Evolutionary conservation across 1,140 invertebrate genomes (phyloP).

Genomic region (Lineus longissimus): DNA sequence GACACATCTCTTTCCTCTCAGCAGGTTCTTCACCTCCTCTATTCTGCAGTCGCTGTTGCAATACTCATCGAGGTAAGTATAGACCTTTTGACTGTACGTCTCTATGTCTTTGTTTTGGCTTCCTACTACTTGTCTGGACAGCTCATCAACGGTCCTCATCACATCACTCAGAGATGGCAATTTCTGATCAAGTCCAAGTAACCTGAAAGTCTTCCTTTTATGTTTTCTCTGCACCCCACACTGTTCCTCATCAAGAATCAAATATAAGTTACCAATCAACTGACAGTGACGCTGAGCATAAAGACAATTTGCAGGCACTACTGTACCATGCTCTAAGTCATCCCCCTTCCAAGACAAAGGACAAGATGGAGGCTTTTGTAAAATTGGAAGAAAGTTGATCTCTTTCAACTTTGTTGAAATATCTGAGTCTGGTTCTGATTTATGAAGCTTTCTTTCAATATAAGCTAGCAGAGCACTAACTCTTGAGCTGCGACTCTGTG

Average conservation of each 20-base stretch:
- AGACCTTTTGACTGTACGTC: no score
- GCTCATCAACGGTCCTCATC: neutral
- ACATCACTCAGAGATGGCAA: neutral
- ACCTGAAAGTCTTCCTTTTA: neutral
- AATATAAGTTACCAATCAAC: slow-evolving; percentile 10
- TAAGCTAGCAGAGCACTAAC: no score
- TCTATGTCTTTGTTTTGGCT: no score
- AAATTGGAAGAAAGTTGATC: neutral
- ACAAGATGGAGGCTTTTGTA: neutral
- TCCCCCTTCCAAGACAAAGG: neutral
- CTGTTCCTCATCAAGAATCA: neutral
- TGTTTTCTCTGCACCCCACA: neutral
- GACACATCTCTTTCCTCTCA: no score
- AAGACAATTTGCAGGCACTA: neutral
- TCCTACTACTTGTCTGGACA: no score
- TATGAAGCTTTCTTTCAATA: no score
- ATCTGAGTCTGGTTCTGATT: neutral
- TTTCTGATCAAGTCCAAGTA: neutral
- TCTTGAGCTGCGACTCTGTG: no score
- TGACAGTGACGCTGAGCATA: neutral
- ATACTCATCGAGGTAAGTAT: no score
- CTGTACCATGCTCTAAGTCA: neutral
- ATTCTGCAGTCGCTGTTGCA: no score
- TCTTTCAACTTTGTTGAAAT: neutral
- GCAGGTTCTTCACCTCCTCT: no score